These are phyloP conservation scores for Bugula neritina DNA, from an alignment of 2,888 invertebrate species.

Conservation along the genomic window DNA sequence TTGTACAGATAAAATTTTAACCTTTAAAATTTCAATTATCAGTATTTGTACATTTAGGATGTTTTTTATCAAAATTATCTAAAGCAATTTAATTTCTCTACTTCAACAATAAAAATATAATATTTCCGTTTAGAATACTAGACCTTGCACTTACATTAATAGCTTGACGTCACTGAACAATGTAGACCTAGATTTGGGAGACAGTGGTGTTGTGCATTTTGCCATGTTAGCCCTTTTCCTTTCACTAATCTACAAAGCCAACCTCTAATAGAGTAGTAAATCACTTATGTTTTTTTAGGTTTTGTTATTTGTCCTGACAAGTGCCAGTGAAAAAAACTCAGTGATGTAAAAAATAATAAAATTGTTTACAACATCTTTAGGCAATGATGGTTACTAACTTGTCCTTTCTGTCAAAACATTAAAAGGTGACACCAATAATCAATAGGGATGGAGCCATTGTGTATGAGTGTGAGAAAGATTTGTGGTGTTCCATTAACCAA, in stretches of 20 bases:
- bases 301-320: too few relatives aligned
- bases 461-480: background rate
- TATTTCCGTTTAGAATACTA: too few relatives aligned
- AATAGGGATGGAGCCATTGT: background rate
- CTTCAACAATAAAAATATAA: too few relatives aligned
- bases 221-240: background rate
- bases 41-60: too few relatives aligned
- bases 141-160: background rate
- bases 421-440: background rate
- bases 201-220: background rate
- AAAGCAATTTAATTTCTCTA: too few relatives aligned
- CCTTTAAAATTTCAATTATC: too few relatives aligned
- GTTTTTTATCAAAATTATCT: too few relatives aligned
- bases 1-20: too few relatives aligned
- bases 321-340: background rate
- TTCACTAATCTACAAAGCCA: too few relatives aligned
- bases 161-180: background rate
- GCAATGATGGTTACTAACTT: background rate
- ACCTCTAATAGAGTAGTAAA: too few relatives aligned
- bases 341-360: background rate
- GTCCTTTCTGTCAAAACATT: background rate
- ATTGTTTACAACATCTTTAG: background rate
- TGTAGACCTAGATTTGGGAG: slow-evolving; percentile 1
- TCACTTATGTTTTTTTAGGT: too few relatives aligned
- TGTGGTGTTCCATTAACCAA: background rate